Conservation (phyloP, 2,797 vertebrate species). For the Pteronotus mesoamericanus region DNA sequence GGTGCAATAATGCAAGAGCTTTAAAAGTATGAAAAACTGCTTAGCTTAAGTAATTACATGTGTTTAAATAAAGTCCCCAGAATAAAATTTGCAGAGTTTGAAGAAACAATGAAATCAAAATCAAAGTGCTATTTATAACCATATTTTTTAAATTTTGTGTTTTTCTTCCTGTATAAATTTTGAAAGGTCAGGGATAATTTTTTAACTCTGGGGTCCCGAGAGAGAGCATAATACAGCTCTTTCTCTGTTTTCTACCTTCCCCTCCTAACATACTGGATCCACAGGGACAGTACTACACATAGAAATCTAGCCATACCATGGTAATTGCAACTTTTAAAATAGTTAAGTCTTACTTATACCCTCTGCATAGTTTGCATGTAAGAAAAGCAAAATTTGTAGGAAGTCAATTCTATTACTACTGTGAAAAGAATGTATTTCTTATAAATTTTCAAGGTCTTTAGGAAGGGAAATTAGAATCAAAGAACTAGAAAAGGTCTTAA, state of each 20-base stretch:
- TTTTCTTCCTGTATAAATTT: constrained; percentile 37
- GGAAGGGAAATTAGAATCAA: constrained; percentile 34
- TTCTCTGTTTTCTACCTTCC: neutral
- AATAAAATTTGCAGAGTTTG: constrained; percentile 71
- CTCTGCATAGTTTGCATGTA: constrained; percentile 45
- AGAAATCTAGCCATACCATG: constrained; percentile 43
- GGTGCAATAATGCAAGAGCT: constrained; percentile 80
- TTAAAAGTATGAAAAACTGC: constrained; percentile 78
- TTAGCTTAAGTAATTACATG: constrained; percentile 78
- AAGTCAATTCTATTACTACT: constrained; percentile 16
- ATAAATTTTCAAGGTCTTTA: constrained; percentile 38
- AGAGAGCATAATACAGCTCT: neutral
- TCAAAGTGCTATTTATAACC: constrained; percentile 58
- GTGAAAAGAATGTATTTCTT: constrained; percentile 17
- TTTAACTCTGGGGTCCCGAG: constrained; percentile 3
- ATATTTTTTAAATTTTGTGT: constrained; percentile 26
- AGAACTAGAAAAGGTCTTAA: constrained; percentile 20
- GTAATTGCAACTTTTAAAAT: constrained; percentile 61
- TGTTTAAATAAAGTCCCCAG: constrained; percentile 71
- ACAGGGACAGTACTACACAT: neutral
- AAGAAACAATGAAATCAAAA: constrained; percentile 69
- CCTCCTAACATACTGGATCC: constrained; percentile 22
- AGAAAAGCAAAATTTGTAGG: constrained; percentile 50
- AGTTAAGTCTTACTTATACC: constrained; percentile 47
- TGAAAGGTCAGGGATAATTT: constrained; percentile 30